Base-by-base conservation (phyloP, 1,140 invertebrate genomes). In the Drosophila yakuba region DNA sequence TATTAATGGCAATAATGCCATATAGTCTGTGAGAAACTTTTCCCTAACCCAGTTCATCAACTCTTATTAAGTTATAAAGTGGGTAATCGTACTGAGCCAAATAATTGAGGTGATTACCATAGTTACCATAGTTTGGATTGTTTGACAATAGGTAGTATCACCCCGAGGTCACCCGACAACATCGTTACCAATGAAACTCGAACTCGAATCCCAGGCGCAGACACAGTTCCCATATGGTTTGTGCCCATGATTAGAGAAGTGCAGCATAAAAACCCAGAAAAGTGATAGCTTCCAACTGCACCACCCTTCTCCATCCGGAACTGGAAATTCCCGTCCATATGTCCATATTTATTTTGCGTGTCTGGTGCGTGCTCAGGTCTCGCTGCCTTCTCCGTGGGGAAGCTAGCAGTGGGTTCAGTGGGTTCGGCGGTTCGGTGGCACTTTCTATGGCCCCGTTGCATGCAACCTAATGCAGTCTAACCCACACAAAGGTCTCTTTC, bases 391-490 rank as follows among this genome's bases (percentile, higher is more conserved):
- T 38, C 57, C 32, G 47, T 59, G 47, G 36, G 64, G 32, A 50
- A 47, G 39, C 39, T 68, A 45, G 20, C 62, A 15, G 36, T 75
- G 61, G 54, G 36, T 51, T 51, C 48, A 51, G 48, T 51, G 48
- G 48, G 25, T 75, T 52, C 61, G 39, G 58, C 20, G 50, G 52
- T 58, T 57, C 62, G 67, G 78, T 61, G 66, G 80, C 84, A 88
- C 83, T 88, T 88, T 88, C 84, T 80, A 89, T 84, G 84, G 76
- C 84, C 84, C 80, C 84, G 79, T 89, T 89, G 84, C 80, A 89
- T 88, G 84, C 72, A 79, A 86, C 74, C 61, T 62, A 67, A 77
- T 77, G 72, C 61, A 75, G 57, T 74, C 38, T 54, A 63, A 54
- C 52, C 61, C 61, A 72, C 52, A 75, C 68, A 78, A 81, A 78